A percentile compares a stretch with the other conserved stretches of the same genome.
Evolutionary conservation across 2,888 invertebrate genomes (phyloP).

Genomic region (Lottia gigantea): DNA sequence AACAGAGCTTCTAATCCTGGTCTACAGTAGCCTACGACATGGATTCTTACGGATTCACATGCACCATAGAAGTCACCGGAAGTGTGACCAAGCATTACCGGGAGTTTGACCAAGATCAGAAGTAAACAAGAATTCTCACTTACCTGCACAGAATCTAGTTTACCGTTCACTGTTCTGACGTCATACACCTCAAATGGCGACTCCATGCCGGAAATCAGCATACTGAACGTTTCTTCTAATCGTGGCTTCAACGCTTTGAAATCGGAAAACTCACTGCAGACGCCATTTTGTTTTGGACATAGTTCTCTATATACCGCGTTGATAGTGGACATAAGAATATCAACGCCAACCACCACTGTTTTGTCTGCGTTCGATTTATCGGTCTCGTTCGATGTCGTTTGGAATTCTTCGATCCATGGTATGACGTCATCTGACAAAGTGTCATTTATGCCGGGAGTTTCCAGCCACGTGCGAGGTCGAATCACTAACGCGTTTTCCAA

Average conservation of each 20-base stretch:
- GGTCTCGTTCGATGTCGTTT: neutral
- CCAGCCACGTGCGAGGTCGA: constrained; percentile 5
- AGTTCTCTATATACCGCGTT: constrained; percentile 18
- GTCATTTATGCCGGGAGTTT: constrained; percentile 4
- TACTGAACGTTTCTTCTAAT: constrained; percentile 8
- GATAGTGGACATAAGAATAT: constrained; percentile 15
- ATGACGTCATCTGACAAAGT: constrained; percentile 7
- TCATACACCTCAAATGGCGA: constrained; percentile 12
- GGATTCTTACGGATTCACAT: too few species aligned
- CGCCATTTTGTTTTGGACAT: constrained; percentile 21
- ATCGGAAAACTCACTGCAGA: constrained; percentile 14
- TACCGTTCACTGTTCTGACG: constrained; percentile 7
- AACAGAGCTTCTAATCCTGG: too few species aligned
- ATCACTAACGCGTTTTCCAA: constrained; percentile 17
- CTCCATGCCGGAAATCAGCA: constrained; percentile 9
- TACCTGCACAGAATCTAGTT: constrained; percentile 9
- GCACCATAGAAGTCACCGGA: too few species aligned
- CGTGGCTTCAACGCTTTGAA: neutral
- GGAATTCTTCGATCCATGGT: constrained; percentile 24
- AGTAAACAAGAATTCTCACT: neutral
- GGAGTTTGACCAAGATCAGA: too few species aligned
- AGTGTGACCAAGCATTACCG: too few species aligned
- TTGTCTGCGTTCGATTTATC: constrained; percentile 10
- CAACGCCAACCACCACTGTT: constrained; percentile 16
- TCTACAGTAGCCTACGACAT: too few species aligned